phyloP scores from a whole-genome alignment of 2,797 vertebrate species.

The Ambastaia sidthimunki region DNA sequence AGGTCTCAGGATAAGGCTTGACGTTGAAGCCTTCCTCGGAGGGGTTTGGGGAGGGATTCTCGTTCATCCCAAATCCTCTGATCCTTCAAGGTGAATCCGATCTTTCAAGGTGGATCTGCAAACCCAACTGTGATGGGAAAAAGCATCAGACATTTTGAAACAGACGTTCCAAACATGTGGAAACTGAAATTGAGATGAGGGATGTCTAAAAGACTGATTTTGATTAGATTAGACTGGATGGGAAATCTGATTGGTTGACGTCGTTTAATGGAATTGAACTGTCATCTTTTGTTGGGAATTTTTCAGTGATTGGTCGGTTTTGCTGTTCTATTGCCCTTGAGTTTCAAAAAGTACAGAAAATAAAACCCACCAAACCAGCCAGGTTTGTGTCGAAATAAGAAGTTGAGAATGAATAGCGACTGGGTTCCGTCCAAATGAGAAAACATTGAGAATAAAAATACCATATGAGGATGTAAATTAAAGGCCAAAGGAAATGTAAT shows the following conservation, averaged over 20 bases:
- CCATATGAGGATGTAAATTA: conserved; percentile 17
- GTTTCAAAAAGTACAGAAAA: background rate
- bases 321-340: background rate
- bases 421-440: conserved; percentile 20
- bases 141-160: conserved; percentile 32
- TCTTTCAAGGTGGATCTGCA: conserved; percentile 49
- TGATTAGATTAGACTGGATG: conserved; percentile 45
- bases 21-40: conserved; percentile 41
- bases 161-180: conserved; percentile 38
- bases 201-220: conserved; percentile 39
- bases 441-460: background rate
- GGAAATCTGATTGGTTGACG: conserved; percentile 38
- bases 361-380: background rate
- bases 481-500: conserved; percentile 27
- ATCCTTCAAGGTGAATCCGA: conserved; percentile 52
- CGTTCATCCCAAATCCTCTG: conserved; percentile 41
- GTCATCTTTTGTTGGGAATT: conserved; percentile 7
- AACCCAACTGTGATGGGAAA: conserved; percentile 40
- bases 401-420: conserved; percentile 4
- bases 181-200: conserved; percentile 27
- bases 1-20: conserved; percentile 45
- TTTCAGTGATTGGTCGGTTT: background rate
- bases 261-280: conserved; percentile 36
- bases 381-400: conserved; percentile 8
- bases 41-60: conserved; percentile 42